Percentiles rank a stretch among this genome's conserved stretches.
Evolutionary conservation across 2,797 vertebrate genomes (phyloP).

Genomic region (Amniataba percoides): DNA sequence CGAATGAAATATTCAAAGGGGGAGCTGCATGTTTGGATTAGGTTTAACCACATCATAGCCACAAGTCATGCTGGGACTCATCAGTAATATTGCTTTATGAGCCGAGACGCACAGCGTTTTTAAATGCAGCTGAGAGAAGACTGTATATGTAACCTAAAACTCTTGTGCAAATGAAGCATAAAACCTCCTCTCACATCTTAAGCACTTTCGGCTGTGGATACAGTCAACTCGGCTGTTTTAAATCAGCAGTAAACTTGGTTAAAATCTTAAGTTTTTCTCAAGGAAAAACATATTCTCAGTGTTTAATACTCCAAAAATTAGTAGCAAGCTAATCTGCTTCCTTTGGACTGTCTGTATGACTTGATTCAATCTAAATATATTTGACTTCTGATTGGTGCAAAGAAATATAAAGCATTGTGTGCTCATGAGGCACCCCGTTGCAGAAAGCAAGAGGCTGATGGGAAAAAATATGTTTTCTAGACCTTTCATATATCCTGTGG

Average conservation of each 20-base stretch:
- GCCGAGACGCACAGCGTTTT: not conserved
- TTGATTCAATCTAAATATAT: not conserved
- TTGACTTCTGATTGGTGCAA: not conserved
- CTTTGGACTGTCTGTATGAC: not conserved
- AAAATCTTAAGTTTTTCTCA: not conserved
- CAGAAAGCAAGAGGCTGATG: not conserved
- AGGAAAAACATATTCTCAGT: not conserved
- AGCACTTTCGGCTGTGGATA: not conserved
- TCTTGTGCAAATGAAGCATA: constrained; percentile 14
- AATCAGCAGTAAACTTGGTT: not conserved
- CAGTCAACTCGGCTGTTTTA: not conserved
- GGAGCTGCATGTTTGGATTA: constrained; percentile 42
- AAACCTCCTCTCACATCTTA: constrained; percentile 6
- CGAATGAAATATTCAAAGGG: constrained; percentile 46
- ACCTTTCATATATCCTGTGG: not conserved
- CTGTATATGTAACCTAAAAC: not conserved
- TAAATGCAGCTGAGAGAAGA: constrained; percentile 13
- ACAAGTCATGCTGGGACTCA: constrained; percentile 33
- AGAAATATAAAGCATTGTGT: not conserved
- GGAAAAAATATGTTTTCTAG: not conserved
- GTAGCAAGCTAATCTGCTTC: not conserved
- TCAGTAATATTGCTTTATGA: constrained; percentile 45
- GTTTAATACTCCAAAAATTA: constrained; percentile 1
- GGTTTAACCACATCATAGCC: constrained; percentile 46
- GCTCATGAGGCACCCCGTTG: not conserved